Conservation (phyloP, 2,888 invertebrate genomes). For the Caenorhabditis imperialis region DNA sequence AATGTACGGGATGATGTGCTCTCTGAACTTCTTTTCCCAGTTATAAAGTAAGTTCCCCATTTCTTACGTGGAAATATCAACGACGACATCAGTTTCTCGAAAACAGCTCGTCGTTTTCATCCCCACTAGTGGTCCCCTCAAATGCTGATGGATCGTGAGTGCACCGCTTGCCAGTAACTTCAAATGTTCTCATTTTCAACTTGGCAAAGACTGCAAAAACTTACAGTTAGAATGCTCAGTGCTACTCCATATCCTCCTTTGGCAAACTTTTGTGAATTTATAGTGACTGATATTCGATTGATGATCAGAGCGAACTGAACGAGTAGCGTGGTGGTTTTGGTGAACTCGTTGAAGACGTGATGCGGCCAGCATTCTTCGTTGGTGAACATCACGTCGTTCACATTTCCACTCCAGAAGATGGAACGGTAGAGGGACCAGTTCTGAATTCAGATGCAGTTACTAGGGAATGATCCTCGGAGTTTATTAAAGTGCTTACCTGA, state of each 20-base stretch:
- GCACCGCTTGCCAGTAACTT: slow-evolving; percentile 1
- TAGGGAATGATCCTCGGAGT: too few species aligned
- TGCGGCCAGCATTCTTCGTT: slow-evolving; percentile 38
- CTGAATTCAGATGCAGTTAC: slow-evolving; percentile 11
- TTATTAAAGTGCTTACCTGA: slow-evolving; percentile 14
- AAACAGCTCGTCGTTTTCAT: slow-evolving; percentile 33
- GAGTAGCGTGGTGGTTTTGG: slow-evolving; percentile 22
- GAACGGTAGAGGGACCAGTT: slow-evolving; percentile 44
- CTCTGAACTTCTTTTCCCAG: too few species aligned
- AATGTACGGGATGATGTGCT: slow-evolving; percentile 25
- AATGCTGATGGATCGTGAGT: slow-evolving; percentile 17
- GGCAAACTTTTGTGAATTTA: slow-evolving; percentile 4
- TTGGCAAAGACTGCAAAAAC: not conserved
- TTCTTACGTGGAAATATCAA: slow-evolving; percentile 18
- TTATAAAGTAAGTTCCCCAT: too few species aligned
- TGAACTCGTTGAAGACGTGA: slow-evolving; percentile 30
- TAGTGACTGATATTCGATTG: slow-evolving; percentile 24
- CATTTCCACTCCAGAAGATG: not conserved
- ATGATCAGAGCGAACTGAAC: slow-evolving; percentile 15
- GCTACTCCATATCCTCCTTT: slow-evolving; percentile 1
- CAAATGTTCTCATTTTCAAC: not conserved
- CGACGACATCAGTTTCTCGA: slow-evolving; percentile 23
- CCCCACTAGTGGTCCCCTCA: slow-evolving; percentile 3
- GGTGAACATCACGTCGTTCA: slow-evolving; percentile 18
- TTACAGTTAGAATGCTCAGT: not conserved